Evolutionary conservation across 2,113 vertebrate species (phyloP), one percentile per base, ranked within the genome.

Genomic region (Ia io): DNA sequence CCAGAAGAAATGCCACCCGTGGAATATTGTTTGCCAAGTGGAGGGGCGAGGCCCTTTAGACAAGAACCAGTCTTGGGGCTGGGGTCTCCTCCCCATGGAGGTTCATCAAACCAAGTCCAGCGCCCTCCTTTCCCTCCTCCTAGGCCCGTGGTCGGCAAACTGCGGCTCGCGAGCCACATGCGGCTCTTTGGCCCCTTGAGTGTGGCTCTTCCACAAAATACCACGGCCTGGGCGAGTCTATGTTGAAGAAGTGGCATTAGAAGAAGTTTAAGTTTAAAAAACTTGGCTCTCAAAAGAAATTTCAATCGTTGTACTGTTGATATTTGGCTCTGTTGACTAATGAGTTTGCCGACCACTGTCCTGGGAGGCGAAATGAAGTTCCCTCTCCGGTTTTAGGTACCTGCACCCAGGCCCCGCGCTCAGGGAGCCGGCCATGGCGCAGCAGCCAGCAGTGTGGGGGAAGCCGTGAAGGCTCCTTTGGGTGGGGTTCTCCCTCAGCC

Each of bases 1-100:
- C 30, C 74, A 40, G 28, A 28, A n/a, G 17, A 67, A 53, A 32
- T 8, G 67, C 28, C 32, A 0, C 51, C 1, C 16, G 10, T 0
- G 2, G 18, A 18, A 28, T 1, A 0, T 42, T 22, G 7, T 11
- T 51, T 7, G n/a, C 25, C 37, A 53, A 1, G 28, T 1, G 7
- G 44, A 47, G 23, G 40, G 20, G 6, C 0, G 6, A 28, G 32
- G 30, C 9, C 63, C 4, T 10, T 7, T 0, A 32, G 61, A 20
- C 17, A 63, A 37, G 8, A 47, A 5, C n/a, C 32, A 0, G 6
- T 14, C 30, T 73, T 7, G 32, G 23, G 65, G 12, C 1, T 12
- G 32, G 13, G 23, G 23, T 28, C 53, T 51, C 16, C 12, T 37
- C 56, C 28, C 28, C n/a, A n/a, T 49, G 13, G 17, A 4, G 4